Evolutionary conservation across 2,888 invertebrate genomes (phyloP), one percentile per base, ranked within the genome.

Genomic region (Thysanoteuthis rhombus): DNA sequence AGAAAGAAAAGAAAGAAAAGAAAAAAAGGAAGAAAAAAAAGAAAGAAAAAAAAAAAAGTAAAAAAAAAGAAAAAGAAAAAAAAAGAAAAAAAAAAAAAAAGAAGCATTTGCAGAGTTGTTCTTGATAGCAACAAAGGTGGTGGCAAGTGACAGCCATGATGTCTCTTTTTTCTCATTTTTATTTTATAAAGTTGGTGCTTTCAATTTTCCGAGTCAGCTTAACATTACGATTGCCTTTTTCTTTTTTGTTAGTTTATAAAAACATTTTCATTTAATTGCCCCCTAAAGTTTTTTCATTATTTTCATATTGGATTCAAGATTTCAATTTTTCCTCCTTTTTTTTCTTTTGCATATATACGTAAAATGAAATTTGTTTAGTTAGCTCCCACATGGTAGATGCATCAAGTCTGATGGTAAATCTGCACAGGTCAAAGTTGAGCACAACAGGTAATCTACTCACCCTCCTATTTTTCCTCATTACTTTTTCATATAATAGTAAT

Each of bases 291-390:
- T n/a, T 75, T n/a, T 16, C 5, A n/a, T 8, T 19, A 47, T 47
- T 19, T 47, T 47, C 22, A 47, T 47, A 42, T 42, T 45, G 12
- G 12, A 10, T 45, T 1, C 16, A 12, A 16, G 12, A 19, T n/a
- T n/a, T n/a, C n/a, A n/a, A n/a, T n/a, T 58, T 32, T 5, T 3
- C 4, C 10, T 58, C 32, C 8, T 1, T 75, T 75, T n/a, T n/a
- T 75, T 75, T 75, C 75, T n/a, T n/a, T n/a, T 75, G n/a, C n/a
- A 75, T 75, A 75, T 75, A 75, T 75, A 75, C n/a, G 75, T 75
- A 75, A 75, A 75, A 75, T 75, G 75, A 75, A 75, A 36, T 75
- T 75, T n/a, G 75, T 75, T 36, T 75, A 75, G 75, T 75, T 75
- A 75, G 75, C n/a, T 75, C 75, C 75, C 75, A 75, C 75, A 75